Evolutionary conservation across 2,888 invertebrate species (phyloP), one percentile per base, ranked within the genome.

Genomic region (Geophilus truncorum): DNA sequence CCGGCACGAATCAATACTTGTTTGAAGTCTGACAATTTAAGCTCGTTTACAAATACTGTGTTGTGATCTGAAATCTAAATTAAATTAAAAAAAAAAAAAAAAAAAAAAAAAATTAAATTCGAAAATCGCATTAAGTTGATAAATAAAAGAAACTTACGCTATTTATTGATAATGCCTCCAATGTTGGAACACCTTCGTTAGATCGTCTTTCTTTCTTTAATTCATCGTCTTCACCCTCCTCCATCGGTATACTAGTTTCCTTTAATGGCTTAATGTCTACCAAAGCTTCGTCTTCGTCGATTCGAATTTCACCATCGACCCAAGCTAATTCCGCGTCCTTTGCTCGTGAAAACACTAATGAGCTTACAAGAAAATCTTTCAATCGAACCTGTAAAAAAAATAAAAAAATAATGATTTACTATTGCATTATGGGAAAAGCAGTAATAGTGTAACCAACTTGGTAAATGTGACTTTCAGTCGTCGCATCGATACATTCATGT

Each of bases 401-500:
- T 9, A 78, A 75, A 78, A n/a, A 21, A 57, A 9, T 23, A 25
- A 25, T 70, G n/a, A 28, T 15, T n/a, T 5, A 51, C 7, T 18
- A 21, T 51, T 21, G 18, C n/a, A n/a, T n/a, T n/a, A n/a, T n/a
- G n/a, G n/a, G n/a, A n/a, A n/a, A n/a, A n/a, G n/a, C n/a, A n/a
- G n/a, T n/a, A n/a, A n/a, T n/a, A n/a, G n/a, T n/a, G n/a, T n/a
- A n/a, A n/a, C n/a, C n/a, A 81, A 95, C 95, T 90, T 98, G 98
- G 87, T 97, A 98, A 84, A 99, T 99, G 85, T 98, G 96, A 0
- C 96, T 96, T 88, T 99, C 98, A 0, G 97, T 97, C 0, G 99
- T 98, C 0, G 96, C 98, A 87, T 99, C 98, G 3, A 99, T 91
- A 0, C 91, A 90, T 84, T 98, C 97, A 0, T 88, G 87, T 5